Base-by-base conservation (phyloP, 30 jellyfish, hydroid and myxozoan genomes). In the Catostylus mosaicus region DNA sequence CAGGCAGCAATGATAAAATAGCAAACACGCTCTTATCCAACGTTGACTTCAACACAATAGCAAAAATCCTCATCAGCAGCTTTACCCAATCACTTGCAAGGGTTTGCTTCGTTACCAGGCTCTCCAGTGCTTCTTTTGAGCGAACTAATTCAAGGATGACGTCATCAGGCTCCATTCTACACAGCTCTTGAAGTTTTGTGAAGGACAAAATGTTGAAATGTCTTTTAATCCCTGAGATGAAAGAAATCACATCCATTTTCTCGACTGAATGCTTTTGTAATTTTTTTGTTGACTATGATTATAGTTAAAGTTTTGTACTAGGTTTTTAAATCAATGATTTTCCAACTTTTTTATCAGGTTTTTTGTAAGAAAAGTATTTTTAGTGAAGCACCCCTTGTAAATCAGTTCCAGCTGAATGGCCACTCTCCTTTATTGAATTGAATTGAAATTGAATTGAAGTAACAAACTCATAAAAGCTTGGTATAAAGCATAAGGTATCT, bases 151-250 rank as follows among this genome's bases (percentile, higher is more conserved):
- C 75, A 1, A 57, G 31, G 52, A 57, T 18, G 11, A 33, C 72
- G 19, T 75, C 75, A 36, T 75, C 86, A 0, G 86, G 86, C 14
- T 51, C 20, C 86, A 75, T 75, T 3, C 9, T 22, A 36, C 76
- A 50, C 19, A 48, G 32, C 36, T 75, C 65, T 0, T 50, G 5
- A 4, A 75, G 31, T 59, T 65, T 65, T 26, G 0, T 31, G 56
- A 30, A 65, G 14, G 77, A 33, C 45, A 65, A 54, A 4, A 3
- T 19, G 77, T 33, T 23, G 20, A 16, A n/a, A 12, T 30, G n/a
- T 31, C 54, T 65, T 31, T 36, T 36, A 3, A 0, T 7, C n/a
- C 77, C 77, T 65, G 73, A 3, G 20, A 26, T 26, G 31, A 14
- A 22, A 4, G 2, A 33, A 29, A 16, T 22, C 77, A 48, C 27